Evolutionary conservation across 92 coral and sea anemone species (phyloP).

Genomic region (Virgularia gustaviana): DNA sequence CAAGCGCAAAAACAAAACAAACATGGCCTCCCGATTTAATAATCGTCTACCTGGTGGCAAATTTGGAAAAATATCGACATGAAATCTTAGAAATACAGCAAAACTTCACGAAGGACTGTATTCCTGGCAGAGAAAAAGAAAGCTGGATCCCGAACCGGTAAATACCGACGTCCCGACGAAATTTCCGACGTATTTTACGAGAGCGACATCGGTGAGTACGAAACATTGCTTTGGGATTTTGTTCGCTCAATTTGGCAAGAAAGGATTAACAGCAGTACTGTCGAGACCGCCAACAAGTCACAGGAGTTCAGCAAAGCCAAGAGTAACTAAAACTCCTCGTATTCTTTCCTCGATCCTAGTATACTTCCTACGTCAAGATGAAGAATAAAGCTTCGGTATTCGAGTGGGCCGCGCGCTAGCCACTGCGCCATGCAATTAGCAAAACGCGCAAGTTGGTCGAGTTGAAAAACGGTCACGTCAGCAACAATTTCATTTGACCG

Average conservation of each 20-base stretch:
- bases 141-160: not conserved
- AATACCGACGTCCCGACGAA: not conserved
- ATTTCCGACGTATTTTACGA: slow-evolving; percentile 1
- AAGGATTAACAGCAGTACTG: too few species aligned
- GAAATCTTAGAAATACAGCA: not conserved
- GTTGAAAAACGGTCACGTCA: too few species aligned
- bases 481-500: too few species aligned
- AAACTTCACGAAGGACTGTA: slow-evolving; percentile 7
- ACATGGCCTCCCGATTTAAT: slow-evolving; percentile 5
- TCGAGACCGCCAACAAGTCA: not conserved
- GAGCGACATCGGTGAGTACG: not conserved
- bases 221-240: too few species aligned
- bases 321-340: not conserved
- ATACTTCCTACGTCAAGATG: not conserved
- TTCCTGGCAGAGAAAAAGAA: not conserved
- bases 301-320: not conserved
- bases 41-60: slow-evolving; percentile 2
- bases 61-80: not conserved
- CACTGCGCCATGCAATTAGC: too few species aligned
- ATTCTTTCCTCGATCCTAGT: not conserved
- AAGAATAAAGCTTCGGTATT: too few species aligned
- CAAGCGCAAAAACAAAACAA: not conserved
- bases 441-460: too few species aligned
- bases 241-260: too few species aligned
- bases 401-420: not conserved